Evolutionary conservation across 2,888 invertebrate species (phyloP).

Genomic region (Xestia rhomboidea): DNA sequence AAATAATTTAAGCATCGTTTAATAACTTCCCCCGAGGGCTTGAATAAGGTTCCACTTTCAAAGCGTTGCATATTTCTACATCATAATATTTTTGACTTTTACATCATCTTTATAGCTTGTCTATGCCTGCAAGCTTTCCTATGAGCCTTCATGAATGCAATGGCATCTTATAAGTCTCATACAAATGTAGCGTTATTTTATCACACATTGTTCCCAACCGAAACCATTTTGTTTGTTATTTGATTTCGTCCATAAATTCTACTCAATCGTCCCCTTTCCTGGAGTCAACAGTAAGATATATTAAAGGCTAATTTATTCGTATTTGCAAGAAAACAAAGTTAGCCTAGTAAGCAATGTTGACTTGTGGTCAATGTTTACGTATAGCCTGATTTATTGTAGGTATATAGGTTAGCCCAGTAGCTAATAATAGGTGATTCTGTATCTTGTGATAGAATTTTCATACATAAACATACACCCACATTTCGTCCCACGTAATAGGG

Average conservation of each 20-base stretch:
- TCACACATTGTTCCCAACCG: neutral
- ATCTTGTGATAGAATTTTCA: neutral
- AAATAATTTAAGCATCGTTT: neutral
- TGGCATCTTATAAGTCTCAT: neutral
- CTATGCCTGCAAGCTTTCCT: neutral
- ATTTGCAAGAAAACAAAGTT: slow-evolving; percentile 57
- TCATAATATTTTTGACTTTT: neutral
- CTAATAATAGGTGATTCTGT: neutral
- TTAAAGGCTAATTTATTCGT: slow-evolving; percentile 62
- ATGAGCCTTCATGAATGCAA: neutral
- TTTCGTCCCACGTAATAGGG: neutral
- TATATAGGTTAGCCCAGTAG: neutral
- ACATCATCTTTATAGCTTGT: too few species aligned
- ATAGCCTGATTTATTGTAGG: slow-evolving; percentile 48
- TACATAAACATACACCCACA: too few species aligned
- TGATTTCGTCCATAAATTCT: slow-evolving; percentile 55
- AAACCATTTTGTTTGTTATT: slow-evolving; percentile 53
- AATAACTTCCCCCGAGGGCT: neutral
- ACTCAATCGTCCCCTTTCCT: slow-evolving; percentile 36
- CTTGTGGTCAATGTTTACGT: slow-evolving; percentile 51
- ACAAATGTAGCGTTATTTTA: neutral
- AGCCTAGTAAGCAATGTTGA: slow-evolving; percentile 39
- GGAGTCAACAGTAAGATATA: slow-evolving; percentile 51
- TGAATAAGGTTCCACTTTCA: neutral
- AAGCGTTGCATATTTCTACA: neutral